These are phyloP conservation scores for Drosophila gunungcola DNA, from an alignment of 1,140 invertebrate species.

Conservation along the genomic window DNA sequence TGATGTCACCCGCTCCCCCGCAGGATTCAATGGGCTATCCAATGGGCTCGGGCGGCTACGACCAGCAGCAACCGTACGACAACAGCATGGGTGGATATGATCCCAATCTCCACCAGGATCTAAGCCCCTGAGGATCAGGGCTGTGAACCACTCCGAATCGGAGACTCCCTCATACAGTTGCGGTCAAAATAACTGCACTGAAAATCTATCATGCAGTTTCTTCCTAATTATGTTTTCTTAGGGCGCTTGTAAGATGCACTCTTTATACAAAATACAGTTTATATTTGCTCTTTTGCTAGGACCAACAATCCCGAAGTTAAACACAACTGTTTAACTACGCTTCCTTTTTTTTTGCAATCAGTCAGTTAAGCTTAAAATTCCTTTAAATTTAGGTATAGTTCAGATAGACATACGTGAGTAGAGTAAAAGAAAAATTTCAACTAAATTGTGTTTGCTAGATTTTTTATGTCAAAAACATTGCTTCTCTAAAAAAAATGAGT, in stretches of 20 bases:
- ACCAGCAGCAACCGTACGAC: slow-evolving; percentile 93
- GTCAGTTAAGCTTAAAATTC: slow-evolving; percentile 2
- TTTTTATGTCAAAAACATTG: background rate
- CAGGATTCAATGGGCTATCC: slow-evolving; percentile 96
- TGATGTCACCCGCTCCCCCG: slow-evolving; percentile 96
- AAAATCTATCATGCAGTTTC: slow-evolving; percentile 7
- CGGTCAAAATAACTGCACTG: slow-evolving; percentile 10
- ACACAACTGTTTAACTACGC: background rate
- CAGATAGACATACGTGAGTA: slow-evolving; percentile 3
- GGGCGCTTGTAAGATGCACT: no score
- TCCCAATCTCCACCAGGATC: slow-evolving; percentile 93
- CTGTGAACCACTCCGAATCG: slow-evolving; percentile 3
- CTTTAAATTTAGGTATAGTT: slow-evolving; percentile 7
- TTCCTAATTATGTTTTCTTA: slow-evolving; percentile 2
- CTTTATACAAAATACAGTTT: background rate
- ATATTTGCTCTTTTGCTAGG: slow-evolving; percentile 1
- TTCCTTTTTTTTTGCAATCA: background rate
- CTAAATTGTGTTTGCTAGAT: slow-evolving; percentile 5
- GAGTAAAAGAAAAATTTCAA: background rate
- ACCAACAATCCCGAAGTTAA: background rate
- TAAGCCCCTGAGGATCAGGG: slow-evolving; percentile 86
- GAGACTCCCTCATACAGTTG: slow-evolving; percentile 9
- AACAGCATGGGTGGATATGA: slow-evolving; percentile 94
- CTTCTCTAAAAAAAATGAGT: background rate
- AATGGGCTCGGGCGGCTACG: slow-evolving; percentile 93